Evolutionary conservation across 1,140 invertebrate species (phyloP), one percentile per base, ranked within the genome.

Genomic region (Littorina saxatilis): DNA sequence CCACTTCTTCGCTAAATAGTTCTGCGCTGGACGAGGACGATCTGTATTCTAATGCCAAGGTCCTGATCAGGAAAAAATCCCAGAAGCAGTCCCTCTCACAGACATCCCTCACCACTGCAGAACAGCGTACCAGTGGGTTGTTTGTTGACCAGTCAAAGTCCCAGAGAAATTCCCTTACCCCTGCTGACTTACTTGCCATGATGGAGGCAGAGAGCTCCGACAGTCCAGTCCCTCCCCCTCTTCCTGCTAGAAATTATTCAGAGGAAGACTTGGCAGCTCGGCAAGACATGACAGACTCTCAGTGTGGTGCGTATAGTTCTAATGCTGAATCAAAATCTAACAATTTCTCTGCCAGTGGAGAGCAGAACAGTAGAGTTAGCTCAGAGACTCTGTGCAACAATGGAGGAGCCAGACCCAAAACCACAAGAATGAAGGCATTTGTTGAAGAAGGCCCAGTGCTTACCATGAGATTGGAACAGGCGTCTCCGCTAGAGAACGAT

Each of bases 21-120:
- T 66, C 73, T 29, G 58, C n/a, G 47, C 66, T 80, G 55, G 68
- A 63, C 27, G 83, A 79, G 23, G 80, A 82, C 7, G 82, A 83
- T 47, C 47, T 86, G n/a, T 86, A 86, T 74, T 83, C 85, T 39
- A 86, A 84, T 73, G 79, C 83, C 75, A 82, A 83, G 79, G 80
- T 86, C 29, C 66, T 86, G 39, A 63, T 84, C 43, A 52, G 81
- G 27, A 86, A 86, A 83, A 74, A 72, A 80, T 83, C 85, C 77
- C 81, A 82, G 47, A 83, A 80, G 63, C 77, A 82, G 63, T 66
- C 81, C n/a, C 61, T 74, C 35, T 72, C 74, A 32, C 68, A 80
- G 23, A 66, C 70, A 73, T 73, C 70, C 23, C 43, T 68, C 29
- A 20, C 66, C 17, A 68, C 66, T 13, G 23, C 35, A 39, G 66